Base-by-base conservation (phyloP, 2,113 vertebrate species). In the Helogale parvula region DNA sequence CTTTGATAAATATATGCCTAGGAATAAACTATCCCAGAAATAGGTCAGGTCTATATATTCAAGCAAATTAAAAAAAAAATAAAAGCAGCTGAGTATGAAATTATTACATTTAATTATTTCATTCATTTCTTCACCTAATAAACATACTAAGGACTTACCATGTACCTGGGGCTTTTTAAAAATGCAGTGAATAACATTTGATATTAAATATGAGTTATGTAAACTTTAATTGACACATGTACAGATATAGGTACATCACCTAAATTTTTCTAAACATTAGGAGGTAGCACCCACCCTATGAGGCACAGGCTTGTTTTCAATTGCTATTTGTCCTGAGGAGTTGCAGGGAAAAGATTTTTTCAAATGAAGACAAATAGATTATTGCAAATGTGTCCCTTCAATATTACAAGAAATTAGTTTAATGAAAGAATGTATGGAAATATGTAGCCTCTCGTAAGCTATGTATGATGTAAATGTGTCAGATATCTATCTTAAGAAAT, bases 1-100 rank as follows among this genome's bases (percentile, higher is more conserved):
- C 41, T 50, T 25, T 82, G 65, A 80, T 89, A 93, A 93, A 81
- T 74, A 35, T 7, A 66, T 4, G 65, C 13, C 63, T 45, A 29
- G 69, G 17, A 92, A 89, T 76, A 93, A 77, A 85, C 41, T 85
- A 45, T 92, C 45, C 71, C 63, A 0, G 25, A 96, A 95, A 92
- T 68, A 85, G 29, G 6, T 31, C 50, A 90, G 47, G 31, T 41
- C 72, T 92, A 41, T 86, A 52, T 71, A 41, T 84, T 74, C 52
- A 92, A 52, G 41, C 17, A 83, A 87, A 94, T 66, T 33, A 31
- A 31, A 81, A 74, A 74, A 19, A 57, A 38, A 94, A 74, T 25
- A 82, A 87, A 68, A 96, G 47, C 23, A 81, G 21, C 6, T 54
- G 94, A 95, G 76, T 71, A 84, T 80, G 21, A 87, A 96, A 96